These are phyloP conservation scores for Oxystoma pomonae DNA, from an alignment of 2,888 invertebrate genomes.

Conservation along the genomic window DNA sequence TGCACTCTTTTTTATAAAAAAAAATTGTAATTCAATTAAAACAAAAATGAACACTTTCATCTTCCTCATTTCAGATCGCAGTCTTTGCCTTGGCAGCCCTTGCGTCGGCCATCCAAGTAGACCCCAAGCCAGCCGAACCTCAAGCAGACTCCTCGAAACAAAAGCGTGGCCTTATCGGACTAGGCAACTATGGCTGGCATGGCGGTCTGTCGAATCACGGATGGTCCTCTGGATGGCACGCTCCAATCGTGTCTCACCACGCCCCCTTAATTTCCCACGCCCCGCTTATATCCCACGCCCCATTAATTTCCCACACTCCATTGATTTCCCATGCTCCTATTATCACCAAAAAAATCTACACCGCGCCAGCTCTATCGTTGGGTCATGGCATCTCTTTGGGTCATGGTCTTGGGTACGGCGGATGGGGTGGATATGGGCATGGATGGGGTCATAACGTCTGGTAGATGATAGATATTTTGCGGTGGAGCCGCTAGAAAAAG, in stretches of 20 bases:
- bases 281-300: neutral
- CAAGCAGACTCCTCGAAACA: neutral
- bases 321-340: neutral
- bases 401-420: slow-evolving; percentile 10
- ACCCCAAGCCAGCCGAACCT: neutral
- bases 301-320: neutral
- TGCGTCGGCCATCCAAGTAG: neutral
- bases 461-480: too few relatives aligned
- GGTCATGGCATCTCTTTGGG: slow-evolving; percentile 2
- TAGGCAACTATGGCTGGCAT: neutral
- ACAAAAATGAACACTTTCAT: too few relatives aligned
- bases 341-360: neutral
- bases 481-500: too few relatives aligned
- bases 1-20: too few relatives aligned
- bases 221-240: neutral
- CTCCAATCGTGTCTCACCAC: neutral
- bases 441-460: slow-evolving; percentile 5
- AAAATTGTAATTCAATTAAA: too few relatives aligned
- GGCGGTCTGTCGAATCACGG: neutral
- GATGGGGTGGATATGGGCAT: neutral
- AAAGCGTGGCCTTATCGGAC: neutral
- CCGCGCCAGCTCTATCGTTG: neutral
- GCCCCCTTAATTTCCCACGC: neutral
- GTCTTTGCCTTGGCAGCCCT: neutral
- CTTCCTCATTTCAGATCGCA: neutral